phyloP scores from a whole-genome alignment of 2,797 vertebrate genomes.

The Allobates femoralis region DNA sequence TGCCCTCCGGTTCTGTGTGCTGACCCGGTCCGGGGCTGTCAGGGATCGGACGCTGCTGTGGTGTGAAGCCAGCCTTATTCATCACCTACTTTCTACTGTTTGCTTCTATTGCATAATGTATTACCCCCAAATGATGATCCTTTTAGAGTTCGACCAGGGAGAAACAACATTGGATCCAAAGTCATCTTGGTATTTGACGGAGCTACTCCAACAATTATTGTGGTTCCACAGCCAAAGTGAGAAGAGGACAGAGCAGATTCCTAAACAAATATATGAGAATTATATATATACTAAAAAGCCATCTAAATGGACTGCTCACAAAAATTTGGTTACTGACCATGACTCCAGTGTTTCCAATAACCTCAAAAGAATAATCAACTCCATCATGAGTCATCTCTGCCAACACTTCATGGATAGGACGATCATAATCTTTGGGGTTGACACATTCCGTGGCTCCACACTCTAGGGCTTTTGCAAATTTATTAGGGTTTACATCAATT shows the following conservation, averaged over 20 bases:
- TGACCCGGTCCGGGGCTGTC: no score
- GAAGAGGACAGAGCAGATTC: constrained; percentile 68
- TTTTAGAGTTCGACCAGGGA: constrained; percentile 67
- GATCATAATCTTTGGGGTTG: constrained; percentile 84
- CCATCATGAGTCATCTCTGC: constrained; percentile 83
- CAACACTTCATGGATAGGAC: constrained; percentile 85
- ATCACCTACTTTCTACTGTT: background rate
- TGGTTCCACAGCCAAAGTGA: constrained; percentile 64
- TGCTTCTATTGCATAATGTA: background rate
- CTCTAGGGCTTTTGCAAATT: constrained; percentile 84
- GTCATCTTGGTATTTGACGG: constrained; percentile 20
- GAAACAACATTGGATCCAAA: constrained; percentile 54
- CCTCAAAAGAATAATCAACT: constrained; percentile 89
- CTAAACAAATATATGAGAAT: constrained; percentile 58
- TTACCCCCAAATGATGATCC: constrained; percentile 66
- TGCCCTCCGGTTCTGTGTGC: no score
- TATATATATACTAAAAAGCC: background rate
- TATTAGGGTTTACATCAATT: constrained; percentile 82
- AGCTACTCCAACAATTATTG: constrained; percentile 57
- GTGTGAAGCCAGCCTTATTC: no score
- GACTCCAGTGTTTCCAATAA: constrained; percentile 67
- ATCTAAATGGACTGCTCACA: background rate
- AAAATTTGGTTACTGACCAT: background rate
- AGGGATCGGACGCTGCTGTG: no score
- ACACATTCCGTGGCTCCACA: constrained; percentile 87